Base-by-base conservation (phyloP, 2,113 vertebrate genomes). In the Probosciger aterrimus region DNA sequence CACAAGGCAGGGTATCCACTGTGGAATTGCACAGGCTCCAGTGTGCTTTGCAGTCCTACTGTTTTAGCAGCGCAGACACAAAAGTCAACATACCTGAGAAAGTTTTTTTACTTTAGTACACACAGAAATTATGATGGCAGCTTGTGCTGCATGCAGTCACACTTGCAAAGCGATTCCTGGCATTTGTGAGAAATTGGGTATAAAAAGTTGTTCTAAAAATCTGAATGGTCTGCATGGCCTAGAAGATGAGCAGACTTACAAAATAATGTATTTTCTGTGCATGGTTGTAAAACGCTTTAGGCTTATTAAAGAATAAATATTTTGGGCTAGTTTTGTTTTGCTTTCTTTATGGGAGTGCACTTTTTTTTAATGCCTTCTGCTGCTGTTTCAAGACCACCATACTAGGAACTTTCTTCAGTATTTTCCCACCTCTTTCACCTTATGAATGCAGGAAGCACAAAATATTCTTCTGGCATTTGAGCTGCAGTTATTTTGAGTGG, bases 391-490 rank as follows among this genome's bases (percentile, higher is more conserved):
- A 89, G 90, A 93, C 87, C 83, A 79, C 88, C 78, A 27, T 60
- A 92, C 85, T 94, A 81, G 80, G 83, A 92, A 92, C 62, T 79
- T 95, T 70, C 68, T 91, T 90, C 24, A 92, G 41, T 82, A 55
- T 91, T 91, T 95, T 94, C 84, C 77, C 70, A 78, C 93, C 90
- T 95, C 65, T 89, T 95, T 93, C 62, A 37, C 30, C 64, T 81
- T 83, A 46, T 93, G 62, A 96, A 94, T 76, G 70, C 76, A 94
- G 76, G 74, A 86, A 86, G 75, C 75, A 83, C 62, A 95, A 88
- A 96, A 93, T 96, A 95, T 86, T 97, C 88, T 79, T 80, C 86
- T 96, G 95, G 93, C 94, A 96, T 96, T 93, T 90, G 86, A 71
- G 73, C 81, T 92, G 81, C 81, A 95, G 83, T 94, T 96, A 95